These are phyloP conservation scores for Procambarus virginalis DNA, from an alignment of 1,140 invertebrate genomes.

Conservation along the genomic window DNA sequence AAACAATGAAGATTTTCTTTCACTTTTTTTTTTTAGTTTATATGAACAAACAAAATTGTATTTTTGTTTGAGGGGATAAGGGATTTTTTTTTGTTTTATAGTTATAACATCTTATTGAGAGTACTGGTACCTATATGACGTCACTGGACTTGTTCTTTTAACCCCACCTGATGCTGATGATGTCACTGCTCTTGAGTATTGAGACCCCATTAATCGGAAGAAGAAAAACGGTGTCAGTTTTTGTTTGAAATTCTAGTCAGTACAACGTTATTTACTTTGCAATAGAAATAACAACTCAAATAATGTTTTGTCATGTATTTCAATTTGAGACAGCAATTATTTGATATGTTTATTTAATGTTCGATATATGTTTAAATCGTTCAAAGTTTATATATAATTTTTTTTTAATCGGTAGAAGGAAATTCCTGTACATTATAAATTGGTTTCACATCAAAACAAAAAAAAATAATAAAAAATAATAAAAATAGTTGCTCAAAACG, in stretches of 20 bases:
- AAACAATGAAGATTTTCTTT: slow-evolving; percentile 16
- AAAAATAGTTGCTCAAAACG: slow-evolving; percentile 36
- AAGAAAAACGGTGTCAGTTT: slow-evolving; percentile 40
- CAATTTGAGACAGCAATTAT: slow-evolving; percentile 17
- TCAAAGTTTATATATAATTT: slow-evolving; percentile 60
- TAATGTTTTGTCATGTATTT: slow-evolving; percentile 43
- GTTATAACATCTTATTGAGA: too few species aligned
- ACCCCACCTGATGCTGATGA: slow-evolving; percentile 42
- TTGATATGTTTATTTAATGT: slow-evolving; percentile 48
- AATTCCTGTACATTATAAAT: slow-evolving; percentile 14
- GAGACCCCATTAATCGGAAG: not conserved
- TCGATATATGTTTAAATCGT: slow-evolving; percentile 42
- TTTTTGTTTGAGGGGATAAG: slow-evolving; percentile 1
- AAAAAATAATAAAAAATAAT: not conserved
- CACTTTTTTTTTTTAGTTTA: slow-evolving; percentile 1
- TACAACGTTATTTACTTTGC: slow-evolving; percentile 63
- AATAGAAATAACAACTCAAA: slow-evolving; percentile 54
- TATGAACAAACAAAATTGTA: not conserved
- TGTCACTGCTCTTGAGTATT: slow-evolving; percentile 26
- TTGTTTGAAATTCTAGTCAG: slow-evolving; percentile 65
- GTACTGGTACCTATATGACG: slow-evolving; percentile 46
- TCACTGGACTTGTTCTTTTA: slow-evolving; percentile 38
- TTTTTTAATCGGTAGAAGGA: slow-evolving; percentile 58
- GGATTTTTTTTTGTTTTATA: not conserved
- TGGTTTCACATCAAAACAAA: not conserved